Base-by-base conservation (phyloP, 2,113 vertebrate genomes). In the Atlantisia rogersi region DNA sequence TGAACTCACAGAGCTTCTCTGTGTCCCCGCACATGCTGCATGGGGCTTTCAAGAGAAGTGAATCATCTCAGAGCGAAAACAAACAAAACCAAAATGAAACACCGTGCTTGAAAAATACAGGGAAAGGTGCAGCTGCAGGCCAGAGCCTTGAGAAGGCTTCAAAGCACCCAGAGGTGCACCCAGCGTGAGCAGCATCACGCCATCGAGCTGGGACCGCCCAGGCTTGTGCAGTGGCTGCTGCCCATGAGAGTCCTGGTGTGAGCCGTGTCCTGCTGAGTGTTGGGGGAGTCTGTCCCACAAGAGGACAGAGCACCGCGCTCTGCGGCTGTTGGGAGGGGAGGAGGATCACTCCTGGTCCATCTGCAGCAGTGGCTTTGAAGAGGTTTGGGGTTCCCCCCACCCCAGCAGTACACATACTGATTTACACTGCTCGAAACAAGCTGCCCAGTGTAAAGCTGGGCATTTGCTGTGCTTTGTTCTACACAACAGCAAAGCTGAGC, bases 71-170 rank as follows among this genome's bases (percentile, higher is more conserved):
- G 1, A 93, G 70, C 46, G 75, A 88, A 95, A 76, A 3, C 63
- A 94, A 92, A 75, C 77, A 81, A 73, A 94, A 88, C 3, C 71
- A 92, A 87, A 93, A 79, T 60, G 75, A 94, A 96, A 9, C 18
- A 22, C 55, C 32, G 3, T 69, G 70, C 92, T 86, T 88, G 75
- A 62, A 86, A 77, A 90, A 62, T 3, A 50, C 37, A 53, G 53
- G 87, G 58, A 86, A 84, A 19, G 11, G 82, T 25, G 52, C 1
- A 8, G 88, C 68, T 65, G 82, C 0, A 11, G 56, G 64, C 56
- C 81, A 73, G 50, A 79, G 63, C 53, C 60, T 39, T 87, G 84
- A 58, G 85, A 81, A 94, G 86, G 60, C 50, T 58, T 77, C 76
- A 81, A 77, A 94, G 83, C 22, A 82, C 60, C 52, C 46, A 64